These are phyloP conservation scores for Cantharis nigra DNA, from an alignment of 2,888 invertebrate genomes.

Conservation along the genomic window DNA sequence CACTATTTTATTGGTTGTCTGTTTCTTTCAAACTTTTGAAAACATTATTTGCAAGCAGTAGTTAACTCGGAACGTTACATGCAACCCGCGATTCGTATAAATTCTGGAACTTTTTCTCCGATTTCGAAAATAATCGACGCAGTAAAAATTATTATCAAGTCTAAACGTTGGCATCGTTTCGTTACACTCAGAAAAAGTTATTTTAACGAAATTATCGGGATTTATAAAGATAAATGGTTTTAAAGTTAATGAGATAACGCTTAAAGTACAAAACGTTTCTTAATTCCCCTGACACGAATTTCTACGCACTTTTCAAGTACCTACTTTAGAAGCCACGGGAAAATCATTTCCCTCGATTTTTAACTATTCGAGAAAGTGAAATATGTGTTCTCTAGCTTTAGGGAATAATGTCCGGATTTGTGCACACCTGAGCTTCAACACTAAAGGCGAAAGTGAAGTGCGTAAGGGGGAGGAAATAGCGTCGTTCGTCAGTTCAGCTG, in stretches of 20 bases:
- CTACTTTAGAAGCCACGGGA: conserved; percentile 5
- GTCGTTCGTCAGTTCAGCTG: conserved; percentile 43
- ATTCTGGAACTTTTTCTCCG: not conserved
- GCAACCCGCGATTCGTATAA: not conserved
- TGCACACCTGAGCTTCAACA: conserved; percentile 30
- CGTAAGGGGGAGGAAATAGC: conserved; percentile 40
- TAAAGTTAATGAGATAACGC: conserved; percentile 5
- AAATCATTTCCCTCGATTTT: conserved; percentile 21
- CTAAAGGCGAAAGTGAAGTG: conserved; percentile 24
- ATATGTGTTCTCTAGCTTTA: conserved; percentile 26
- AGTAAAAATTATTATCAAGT: not conserved
- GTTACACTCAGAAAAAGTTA: not conserved
- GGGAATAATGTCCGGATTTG: conserved; percentile 30
- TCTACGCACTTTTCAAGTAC: conserved; percentile 15
- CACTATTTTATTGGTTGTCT: conserved; percentile 15
- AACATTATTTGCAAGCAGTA: conserved; percentile 13
- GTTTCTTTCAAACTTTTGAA: conserved; percentile 12
- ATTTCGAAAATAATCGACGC: not conserved
- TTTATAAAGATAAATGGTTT: conserved; percentile 2
- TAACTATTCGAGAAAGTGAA: conserved; percentile 27
- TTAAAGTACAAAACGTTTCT: conserved; percentile 12
- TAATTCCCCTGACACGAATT: conserved; percentile 11
- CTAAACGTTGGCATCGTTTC: not conserved
- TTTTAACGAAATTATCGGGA: conserved; percentile 12
- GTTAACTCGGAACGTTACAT: conserved; percentile 12